These are phyloP conservation scores for Parthenolecanium corni DNA, from an alignment of 2,888 invertebrate genomes.

Conservation along the genomic window DNA sequence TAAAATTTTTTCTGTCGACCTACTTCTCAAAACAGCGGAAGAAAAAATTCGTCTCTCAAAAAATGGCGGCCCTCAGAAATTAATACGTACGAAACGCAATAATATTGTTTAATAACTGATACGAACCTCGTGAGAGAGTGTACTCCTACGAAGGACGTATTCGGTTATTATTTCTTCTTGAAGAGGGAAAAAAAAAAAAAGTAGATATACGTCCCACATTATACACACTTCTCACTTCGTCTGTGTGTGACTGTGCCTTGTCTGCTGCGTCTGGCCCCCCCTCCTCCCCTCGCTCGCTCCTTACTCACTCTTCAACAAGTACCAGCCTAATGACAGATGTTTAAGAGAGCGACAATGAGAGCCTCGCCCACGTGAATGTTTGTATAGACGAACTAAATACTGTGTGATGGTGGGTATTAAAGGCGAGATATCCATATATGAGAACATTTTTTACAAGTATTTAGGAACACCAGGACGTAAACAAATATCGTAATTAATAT, in stretches of 20 bases:
- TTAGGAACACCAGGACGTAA: no score
- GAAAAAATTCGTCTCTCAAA: no score
- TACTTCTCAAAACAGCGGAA: no score
- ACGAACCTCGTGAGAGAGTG: slow-evolving; percentile 11
- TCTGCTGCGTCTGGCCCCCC: background rate
- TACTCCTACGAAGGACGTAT: background rate
- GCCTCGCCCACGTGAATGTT: slow-evolving; percentile 12
- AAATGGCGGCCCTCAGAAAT: no score
- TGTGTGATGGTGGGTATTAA: no score
- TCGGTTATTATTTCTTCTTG: no score
- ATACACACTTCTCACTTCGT: background rate
- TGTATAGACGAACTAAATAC: no score
- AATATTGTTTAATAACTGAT: slow-evolving; percentile 10
- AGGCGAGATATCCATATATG: no score
- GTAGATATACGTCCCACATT: slow-evolving; percentile 4
- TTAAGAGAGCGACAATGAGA: slow-evolving; percentile 21
- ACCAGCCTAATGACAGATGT: slow-evolving; percentile 22
- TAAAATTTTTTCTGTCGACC: no score
- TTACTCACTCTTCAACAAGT: slow-evolving; percentile 1
- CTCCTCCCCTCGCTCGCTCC: slow-evolving; percentile 6
- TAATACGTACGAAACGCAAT: background rate
- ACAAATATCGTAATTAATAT: no score
- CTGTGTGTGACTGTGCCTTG: background rate
- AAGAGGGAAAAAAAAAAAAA: background rate
- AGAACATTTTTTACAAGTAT: no score